Conservation (phyloP, 2,888 invertebrate species). For the Nephrocerus scutellatus region DNA sequence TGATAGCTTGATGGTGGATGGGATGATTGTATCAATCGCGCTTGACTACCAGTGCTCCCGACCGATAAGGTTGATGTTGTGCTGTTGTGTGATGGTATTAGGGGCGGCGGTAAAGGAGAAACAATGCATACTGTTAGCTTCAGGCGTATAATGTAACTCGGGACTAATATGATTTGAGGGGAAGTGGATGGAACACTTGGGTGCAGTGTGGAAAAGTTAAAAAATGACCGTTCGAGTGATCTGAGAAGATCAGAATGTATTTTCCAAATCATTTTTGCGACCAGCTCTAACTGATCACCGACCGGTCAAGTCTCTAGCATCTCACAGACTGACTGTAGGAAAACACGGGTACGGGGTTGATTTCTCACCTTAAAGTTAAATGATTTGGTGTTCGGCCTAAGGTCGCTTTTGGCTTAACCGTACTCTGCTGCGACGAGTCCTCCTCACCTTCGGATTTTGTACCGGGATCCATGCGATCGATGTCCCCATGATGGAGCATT, state of each 20-base stretch:
- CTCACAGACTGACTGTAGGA: not conserved
- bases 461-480: slow-evolving; percentile 61
- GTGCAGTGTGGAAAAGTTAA: not conserved
- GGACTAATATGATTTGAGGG: too few relatives aligned
- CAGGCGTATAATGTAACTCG: too few relatives aligned
- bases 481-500: slow-evolving; percentile 43
- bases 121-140: too few relatives aligned
- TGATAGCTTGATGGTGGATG: slow-evolving; percentile 90
- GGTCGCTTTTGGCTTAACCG: slow-evolving; percentile 57
- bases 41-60: slow-evolving; percentile 88
- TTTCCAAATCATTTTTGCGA: too few relatives aligned
- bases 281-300: too few relatives aligned
- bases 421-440: slow-evolving; percentile 64
- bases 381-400: slow-evolving; percentile 90
- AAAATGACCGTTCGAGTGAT: not conserved
- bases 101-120: too few relatives aligned
- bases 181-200: too few relatives aligned
- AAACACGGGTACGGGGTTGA: not conserved
- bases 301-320: not conserved
- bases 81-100: slow-evolving; percentile 54
- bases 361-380: slow-evolving; percentile 67
- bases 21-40: slow-evolving; percentile 87
- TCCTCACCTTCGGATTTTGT: slow-evolving; percentile 83
- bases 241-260: not conserved
- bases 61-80: slow-evolving; percentile 91